Evolutionary conservation across 2,888 invertebrate genomes (phyloP), one percentile per base, ranked within the genome.

Genomic region (Ectobius pallidus): DNA sequence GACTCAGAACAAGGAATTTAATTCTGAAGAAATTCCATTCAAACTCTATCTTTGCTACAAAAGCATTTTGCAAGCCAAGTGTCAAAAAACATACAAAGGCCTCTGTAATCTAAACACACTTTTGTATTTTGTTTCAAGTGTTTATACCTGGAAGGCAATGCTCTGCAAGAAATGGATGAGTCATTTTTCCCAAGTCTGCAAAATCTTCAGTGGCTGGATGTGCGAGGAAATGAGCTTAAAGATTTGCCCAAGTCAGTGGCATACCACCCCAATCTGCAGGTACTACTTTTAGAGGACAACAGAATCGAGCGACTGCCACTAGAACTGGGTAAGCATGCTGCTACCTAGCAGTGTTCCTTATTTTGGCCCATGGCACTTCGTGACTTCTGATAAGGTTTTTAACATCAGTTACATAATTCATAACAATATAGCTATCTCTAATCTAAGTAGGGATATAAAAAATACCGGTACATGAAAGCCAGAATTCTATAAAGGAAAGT

Each of bases 201-300:
- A 9, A 82, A 82, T 78, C 83, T 91, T 1, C 86, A 85, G 80
- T 91, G 90, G 88, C 80, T 91, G 9, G 91, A 91, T 79, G 78
- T 90, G 9, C 84, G 91, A 77, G 86, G 88, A 75, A 92, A 92
- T 80, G 79, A 83, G 70, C 79, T 92, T 11, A 82, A 79, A 3
- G 81, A 81, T 16, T 80, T 92, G 69, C 91, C 91, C 1, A 81
- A 78, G 74, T 83, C 85, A 2, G 85, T 91, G 22, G 86, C 86
- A 74, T 80, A 87, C 75, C 91, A 91, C 77, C 79, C 79, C 65
- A 81, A 80, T 76, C 83, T 91, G 25, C 88, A 90, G 69, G 90
- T 90, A 74, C 80, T 91, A 69, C 82, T 91, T 22, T 80, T 91
- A 34, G 87, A 90, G 80, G 87, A 88, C 77, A 91, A 91, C 79